Conservation (phyloP, 2,113 vertebrate species). For the Ailurus styani region DNA sequence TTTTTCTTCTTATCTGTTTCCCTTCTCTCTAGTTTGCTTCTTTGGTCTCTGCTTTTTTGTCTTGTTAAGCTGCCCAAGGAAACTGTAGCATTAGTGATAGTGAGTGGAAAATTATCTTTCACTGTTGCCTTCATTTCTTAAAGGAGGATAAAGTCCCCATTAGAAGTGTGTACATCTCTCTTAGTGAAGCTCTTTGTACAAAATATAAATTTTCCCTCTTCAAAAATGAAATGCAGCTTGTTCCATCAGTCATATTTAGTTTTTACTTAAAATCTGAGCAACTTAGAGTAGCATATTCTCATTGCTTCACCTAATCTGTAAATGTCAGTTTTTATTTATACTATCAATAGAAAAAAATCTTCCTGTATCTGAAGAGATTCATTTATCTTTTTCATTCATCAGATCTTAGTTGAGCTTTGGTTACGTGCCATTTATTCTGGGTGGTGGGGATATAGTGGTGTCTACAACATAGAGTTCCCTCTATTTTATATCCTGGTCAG, state of each 20-base stretch:
- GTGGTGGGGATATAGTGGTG: background rate
- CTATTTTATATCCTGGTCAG: background rate
- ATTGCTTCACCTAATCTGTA: background rate
- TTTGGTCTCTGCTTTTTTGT: background rate
- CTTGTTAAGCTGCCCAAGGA: background rate
- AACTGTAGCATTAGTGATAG: background rate
- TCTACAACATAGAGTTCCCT: background rate
- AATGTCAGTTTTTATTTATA: slow-evolving; percentile 1
- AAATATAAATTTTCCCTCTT: background rate
- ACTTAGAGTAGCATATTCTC: background rate
- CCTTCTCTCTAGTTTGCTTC: background rate
- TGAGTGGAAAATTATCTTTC: background rate
- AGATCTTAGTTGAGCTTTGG: background rate
- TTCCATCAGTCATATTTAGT: background rate
- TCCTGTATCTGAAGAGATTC: background rate
- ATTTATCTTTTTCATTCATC: background rate
- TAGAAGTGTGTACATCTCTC: background rate
- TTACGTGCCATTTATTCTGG: background rate
- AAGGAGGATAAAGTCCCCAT: background rate
- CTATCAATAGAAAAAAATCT: background rate
- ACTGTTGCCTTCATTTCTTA: slow-evolving; percentile 1
- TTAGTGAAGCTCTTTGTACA: slow-evolving; percentile 15
- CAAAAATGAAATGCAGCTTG: slow-evolving; percentile 16
- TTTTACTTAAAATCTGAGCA: slow-evolving; percentile 22
- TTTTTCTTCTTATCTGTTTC: background rate